Evolutionary conservation across 53 echinoderm and acorn worm genomes (phyloP), one percentile per base, ranked within the genome.

Genomic region (Echinarachnius parma): DNA sequence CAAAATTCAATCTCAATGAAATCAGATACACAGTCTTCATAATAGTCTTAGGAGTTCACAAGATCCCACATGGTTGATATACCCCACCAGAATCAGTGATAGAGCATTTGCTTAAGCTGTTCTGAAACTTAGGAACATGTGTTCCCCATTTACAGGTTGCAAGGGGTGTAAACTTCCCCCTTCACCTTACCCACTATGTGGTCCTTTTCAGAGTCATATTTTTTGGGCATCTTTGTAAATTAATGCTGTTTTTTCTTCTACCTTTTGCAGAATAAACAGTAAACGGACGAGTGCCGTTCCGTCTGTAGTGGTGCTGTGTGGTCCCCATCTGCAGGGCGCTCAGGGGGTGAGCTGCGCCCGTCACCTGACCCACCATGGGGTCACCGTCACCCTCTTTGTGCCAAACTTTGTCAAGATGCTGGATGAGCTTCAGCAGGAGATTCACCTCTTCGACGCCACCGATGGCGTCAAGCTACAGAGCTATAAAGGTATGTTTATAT

Each of bases 321-420:
- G 92, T 10, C 91, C 91, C 27, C 98, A 98, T 62, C 50, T 87
- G 16, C 87, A 98, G 46, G 98, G 98, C 4, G 98, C 98, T 19
- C 98, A 98, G 68, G 98, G 98, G 47, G 83, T 88, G 9, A 82
- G 86, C 75, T 92, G 91, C 49, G 98, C 85, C 66, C 78, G 98
- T 30, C 86, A 92, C 32, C 71, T 92, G 31, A 84, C 91, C 64
- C 78, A 92, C 60, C 98, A 92, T 60, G 77, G 83, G 47, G 77
- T 79, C 26, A 64, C 64, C 16, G 98, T 98, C 37, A 92, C 80
- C 35, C 75, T 98, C 21, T 89, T 88, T 55, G 76, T 81, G 4
- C 91, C 98, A 19, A 91, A 68, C 71, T 86, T 86, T 54, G 91
- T 86, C 48, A 92, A 86, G 46, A 83, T 88, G 85, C 77, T 64